Evolutionary conservation across 2,888 invertebrate genomes (phyloP).

Genomic region (Chorisops tibialis): DNA sequence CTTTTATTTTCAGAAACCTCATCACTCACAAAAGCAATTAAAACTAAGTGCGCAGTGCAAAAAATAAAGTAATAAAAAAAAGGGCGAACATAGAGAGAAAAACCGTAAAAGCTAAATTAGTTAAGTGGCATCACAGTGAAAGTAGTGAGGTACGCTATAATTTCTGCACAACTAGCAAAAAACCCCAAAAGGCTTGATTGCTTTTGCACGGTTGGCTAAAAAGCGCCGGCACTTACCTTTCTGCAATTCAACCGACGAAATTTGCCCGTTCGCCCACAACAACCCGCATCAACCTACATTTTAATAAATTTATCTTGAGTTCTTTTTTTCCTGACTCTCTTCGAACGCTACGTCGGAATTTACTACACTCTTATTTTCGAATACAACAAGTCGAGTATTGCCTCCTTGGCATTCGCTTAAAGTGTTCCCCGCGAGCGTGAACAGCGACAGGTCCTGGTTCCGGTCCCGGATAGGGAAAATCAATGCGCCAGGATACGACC

Average conservation of each 20-base stretch:
- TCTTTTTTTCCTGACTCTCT: neutral
- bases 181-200: neutral
- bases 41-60: too few relatives aligned
- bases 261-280: neutral
- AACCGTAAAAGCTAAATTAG: too few relatives aligned
- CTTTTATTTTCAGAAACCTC: too few relatives aligned
- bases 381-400: too few relatives aligned
- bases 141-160: neutral
- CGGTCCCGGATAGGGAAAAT: constrained; percentile 14
- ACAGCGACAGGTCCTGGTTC: too few relatives aligned
- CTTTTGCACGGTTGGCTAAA: neutral
- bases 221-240: neutral
- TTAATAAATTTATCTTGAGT: neutral
- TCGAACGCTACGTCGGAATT: neutral
- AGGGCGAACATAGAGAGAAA: too few relatives aligned
- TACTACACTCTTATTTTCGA: too few relatives aligned
- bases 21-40: too few relatives aligned
- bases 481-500: constrained; percentile 14
- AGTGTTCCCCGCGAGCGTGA: too few relatives aligned
- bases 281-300: neutral
- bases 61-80: too few relatives aligned
- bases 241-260: neutral
- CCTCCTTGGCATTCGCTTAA: too few relatives aligned
- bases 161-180: constrained; percentile 8
- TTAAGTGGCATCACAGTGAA: too few relatives aligned